Evolutionary conservation across 2,797 vertebrate genomes (phyloP), one percentile per base, ranked within the genome.

Genomic region (Dermochelys coriacea): DNA sequence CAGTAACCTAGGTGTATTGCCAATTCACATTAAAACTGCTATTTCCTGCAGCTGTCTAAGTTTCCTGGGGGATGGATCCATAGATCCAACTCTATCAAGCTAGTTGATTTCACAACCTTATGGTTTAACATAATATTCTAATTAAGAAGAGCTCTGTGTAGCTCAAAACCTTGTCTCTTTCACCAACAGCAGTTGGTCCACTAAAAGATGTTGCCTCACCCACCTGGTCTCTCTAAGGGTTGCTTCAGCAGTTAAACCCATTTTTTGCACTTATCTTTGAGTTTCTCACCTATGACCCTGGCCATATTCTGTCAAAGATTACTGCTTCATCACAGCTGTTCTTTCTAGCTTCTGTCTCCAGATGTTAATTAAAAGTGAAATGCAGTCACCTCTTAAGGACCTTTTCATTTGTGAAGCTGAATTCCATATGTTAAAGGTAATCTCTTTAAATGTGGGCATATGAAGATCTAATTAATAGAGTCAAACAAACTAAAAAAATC

Each of bases 31-130:
- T 79, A 82, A 93, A 93, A n/a, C 25, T 61, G 12, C 54, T 83
- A 86, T 68, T 86, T n/a, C n/a, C 80, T 91, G 74, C 86, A 96
- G 79, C 84, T 91, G 79, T 92, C 92, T 84, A 3, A 25, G 47
- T 23, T 71, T 21, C 81, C 68, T 89, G 75, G 50, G 84, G 55
- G 77, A 85, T n/a, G 51, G 15, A 45, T 12, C 61, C 90, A 52
- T 61, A 92, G 84, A 54, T 25, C 29, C 41, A 51, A 84, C 57
- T 12, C 27, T 29, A 88, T 84, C n/a, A 86, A 68, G 82, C 55
- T 82, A 74, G 88, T 80, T 55, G 61, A 86, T 90, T 54, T 45
- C 55, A 84, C 27, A 85, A 29, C 19, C 71, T 5, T 31, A 52
- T 50, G 68, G 59, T 47, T 41, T 9, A 52, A 8, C 16, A 41